Evolutionary conservation across 2,113 vertebrate species (phyloP).

Genomic region (Elachura formosa): DNA sequence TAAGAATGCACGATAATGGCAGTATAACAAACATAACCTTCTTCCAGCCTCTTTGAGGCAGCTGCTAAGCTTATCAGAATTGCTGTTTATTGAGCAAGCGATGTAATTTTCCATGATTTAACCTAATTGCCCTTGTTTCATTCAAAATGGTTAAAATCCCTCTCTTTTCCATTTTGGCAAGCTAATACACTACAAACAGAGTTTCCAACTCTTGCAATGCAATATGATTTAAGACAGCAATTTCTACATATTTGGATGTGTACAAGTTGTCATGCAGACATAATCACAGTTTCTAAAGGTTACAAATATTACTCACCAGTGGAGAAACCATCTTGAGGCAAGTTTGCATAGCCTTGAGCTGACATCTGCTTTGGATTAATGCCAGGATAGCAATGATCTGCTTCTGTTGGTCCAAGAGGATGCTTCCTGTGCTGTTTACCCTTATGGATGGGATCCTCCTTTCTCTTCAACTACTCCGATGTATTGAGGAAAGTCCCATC

Average conservation of each 20-base stretch:
- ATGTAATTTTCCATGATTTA: conserved; percentile 4
- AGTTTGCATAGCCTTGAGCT: not conserved
- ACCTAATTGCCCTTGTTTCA: not conserved
- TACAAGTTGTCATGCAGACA: not conserved
- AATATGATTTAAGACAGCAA: not conserved
- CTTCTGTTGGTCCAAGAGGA: not conserved
- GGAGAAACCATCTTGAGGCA: not conserved
- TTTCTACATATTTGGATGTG: not conserved
- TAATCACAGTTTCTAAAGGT: not conserved
- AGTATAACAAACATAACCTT: not conserved
- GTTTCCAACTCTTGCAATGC: not conserved
- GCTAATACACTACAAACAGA: not conserved
- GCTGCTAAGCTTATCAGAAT: not conserved
- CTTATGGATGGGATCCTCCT: not conserved
- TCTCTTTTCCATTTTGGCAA: not conserved
- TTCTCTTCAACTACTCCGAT: not conserved
- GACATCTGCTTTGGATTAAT: not conserved
- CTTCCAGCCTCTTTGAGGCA: not conserved
- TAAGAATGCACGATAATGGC: not conserved
- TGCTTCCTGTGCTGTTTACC: not conserved
- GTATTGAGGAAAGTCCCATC: not conserved
- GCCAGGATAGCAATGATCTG: not conserved
- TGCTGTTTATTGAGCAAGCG: not conserved
- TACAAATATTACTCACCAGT: not conserved
- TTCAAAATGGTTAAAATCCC: not conserved